Evolutionary conservation across 2,888 invertebrate species (phyloP), one percentile per base, ranked within the genome.

Genomic region (Tridacna crocea): DNA sequence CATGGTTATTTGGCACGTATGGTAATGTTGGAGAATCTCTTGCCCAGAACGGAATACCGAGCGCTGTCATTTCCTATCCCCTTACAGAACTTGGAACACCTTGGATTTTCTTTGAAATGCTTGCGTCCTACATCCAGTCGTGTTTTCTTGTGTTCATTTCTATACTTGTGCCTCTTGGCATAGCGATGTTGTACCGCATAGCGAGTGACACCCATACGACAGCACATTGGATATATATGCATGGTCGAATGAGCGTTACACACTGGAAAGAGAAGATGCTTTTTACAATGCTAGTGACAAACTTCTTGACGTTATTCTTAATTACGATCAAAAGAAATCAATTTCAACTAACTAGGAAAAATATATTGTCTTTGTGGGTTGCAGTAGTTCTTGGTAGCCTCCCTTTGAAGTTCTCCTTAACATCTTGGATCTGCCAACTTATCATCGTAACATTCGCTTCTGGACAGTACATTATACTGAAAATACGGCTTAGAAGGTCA

Each of bases 1-100:
- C 80, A 60, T 88, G 83, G 79, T 60, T 83, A 11, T 72, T 82
- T 26, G 84, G 87, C 8, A 79, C 87, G 15, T 88, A 90, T 68
- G 79, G 86, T 17, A 90, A 89, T 66, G 85, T 91, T 17, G 91
- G 91, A 2, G 79, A 77, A 61, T 75, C 86, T 13, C 68, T 91
- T 36, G 89, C 90, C 1, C 19, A 75, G 19, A 83, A 82, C 27
- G 90, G 89, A 0, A 78, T 91, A 15, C 87, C 88, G 0, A 90
- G 91, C 87, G 89, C 88, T 3, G 83, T 91, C 0, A 84, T 90
- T 19, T 88, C 88, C 0, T 91, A 91, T 72, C 91, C 91, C 8
- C 87, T 91, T 13, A 83, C 88, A 8, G 83, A 85, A 60, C 80
- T 87, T 8, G 79, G 81, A 2, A 72, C 87, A 24, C 77, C 82